Evolutionary conservation across 2,797 vertebrate species (phyloP), one percentile per base, ranked within the genome.

Genomic region (Champsocephalus gunnari): DNA sequence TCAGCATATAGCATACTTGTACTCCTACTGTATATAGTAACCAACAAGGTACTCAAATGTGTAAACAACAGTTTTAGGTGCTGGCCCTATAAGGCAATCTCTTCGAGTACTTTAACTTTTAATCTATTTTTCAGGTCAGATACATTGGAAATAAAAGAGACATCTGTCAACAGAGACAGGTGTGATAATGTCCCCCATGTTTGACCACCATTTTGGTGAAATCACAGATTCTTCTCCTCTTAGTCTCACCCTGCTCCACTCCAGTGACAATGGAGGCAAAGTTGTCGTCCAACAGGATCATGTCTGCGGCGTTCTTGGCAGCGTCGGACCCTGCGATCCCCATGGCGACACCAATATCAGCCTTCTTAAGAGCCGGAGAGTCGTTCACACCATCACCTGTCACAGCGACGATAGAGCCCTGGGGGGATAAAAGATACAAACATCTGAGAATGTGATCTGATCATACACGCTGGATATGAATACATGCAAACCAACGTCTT

Each of bases 181-280:
- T 17, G 32, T 32, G 9, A 47, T 45, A 10, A 49, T 1, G 8
- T 45, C 21, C 8, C 16, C 1, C 8, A 19, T 19, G 13, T 0
- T n/a, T 0, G n/a, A 51, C 56, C 55, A 44, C 38, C 41, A 62
- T 50, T 41, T 38, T 58, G n/a, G 34, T 58, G 51, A 62, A 44
- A 71, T 45, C 12, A 65, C 34, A n/a, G n/a, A n/a, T 12, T 19
- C 24, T 58, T 49, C 19, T 4, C 1, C 14, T 28, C 19, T 16
- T 10, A 48, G 13, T 48, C 73, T 24, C 80, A 96, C 96, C 96
- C 58, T 97, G 95, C 75, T 97, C 96, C 47, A 96, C 96, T 62
- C 96, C 96, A 0, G 96, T 97, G 83, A 96, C 96, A 9, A 96
- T 96, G 68, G 96, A 96, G 24, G 96, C 95, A 16, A 96, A 96